Conservation (phyloP, 2,113 vertebrate species). For the Boulengeromyrus knoepffleri region DNA sequence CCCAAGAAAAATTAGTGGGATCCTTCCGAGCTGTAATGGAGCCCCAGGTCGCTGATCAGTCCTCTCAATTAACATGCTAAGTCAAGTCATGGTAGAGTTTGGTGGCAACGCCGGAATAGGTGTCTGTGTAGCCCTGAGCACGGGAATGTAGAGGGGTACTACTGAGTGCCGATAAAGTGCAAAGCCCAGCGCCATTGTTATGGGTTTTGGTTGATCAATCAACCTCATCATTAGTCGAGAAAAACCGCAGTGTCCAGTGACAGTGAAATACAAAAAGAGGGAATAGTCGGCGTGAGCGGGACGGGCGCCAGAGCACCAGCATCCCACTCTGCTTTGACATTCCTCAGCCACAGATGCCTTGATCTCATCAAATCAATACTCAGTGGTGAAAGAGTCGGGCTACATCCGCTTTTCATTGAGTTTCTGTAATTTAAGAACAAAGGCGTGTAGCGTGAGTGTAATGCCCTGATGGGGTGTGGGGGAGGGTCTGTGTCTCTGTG, state of each 20-base stretch:
- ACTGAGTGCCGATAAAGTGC: background rate
- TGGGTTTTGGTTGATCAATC: background rate
- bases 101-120: background rate
- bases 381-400: background rate
- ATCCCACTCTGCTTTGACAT: background rate
- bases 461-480: background rate
- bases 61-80: background rate
- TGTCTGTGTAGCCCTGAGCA: background rate
- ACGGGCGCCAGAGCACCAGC: background rate
- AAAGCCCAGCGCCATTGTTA: background rate
- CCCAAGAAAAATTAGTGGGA: background rate
- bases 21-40: background rate
- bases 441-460: background rate
- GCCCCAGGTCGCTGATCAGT: background rate
- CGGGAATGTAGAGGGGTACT: too few species aligned
- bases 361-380: slow-evolving; percentile 1
- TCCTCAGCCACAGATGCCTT: background rate
- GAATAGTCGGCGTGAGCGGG: background rate
- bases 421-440: slow-evolving; percentile 9
- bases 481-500: background rate
- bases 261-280: background rate
- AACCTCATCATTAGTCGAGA: background rate
- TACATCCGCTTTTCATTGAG: background rate
- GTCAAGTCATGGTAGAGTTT: background rate
- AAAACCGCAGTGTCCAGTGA: slow-evolving; percentile 22